phyloP scores from a whole-genome alignment of 2,797 vertebrate species.

The Esox lucius region DNA sequence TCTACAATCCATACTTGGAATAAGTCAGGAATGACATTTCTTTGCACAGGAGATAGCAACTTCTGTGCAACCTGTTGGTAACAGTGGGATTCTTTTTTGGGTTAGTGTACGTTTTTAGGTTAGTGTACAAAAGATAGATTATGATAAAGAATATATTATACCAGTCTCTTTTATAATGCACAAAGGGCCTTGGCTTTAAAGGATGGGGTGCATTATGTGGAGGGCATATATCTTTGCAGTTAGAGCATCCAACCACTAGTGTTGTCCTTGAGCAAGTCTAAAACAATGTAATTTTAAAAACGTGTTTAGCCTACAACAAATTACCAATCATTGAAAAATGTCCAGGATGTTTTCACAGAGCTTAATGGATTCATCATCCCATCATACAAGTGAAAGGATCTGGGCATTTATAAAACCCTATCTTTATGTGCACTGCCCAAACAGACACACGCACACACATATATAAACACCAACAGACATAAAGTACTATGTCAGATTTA shows the following conservation, averaged over 20 bases:
- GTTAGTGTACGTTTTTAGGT: background rate
- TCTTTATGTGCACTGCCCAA: background rate
- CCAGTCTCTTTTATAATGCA: too few species aligned
- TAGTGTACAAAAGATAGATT: background rate
- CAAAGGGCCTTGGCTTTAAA: too few species aligned
- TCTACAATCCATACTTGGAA: background rate
- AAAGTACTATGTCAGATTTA: background rate
- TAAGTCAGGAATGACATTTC: background rate
- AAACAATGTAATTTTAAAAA: background rate
- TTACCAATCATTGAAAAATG: background rate
- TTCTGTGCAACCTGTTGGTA: slow-evolving; percentile 6
- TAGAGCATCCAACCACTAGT: too few species aligned
- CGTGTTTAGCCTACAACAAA: background rate
- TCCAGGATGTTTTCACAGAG: slow-evolving; percentile 2
- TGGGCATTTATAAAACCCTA: background rate
- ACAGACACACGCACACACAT: slow-evolving; percentile 2
- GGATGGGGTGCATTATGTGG: too few species aligned
- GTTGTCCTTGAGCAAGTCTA: too few species aligned
- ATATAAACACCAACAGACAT: slow-evolving; percentile 1
- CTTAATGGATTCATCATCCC: too few species aligned
- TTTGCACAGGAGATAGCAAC: background rate
- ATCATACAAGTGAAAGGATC: background rate
- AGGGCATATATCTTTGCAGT: too few species aligned
- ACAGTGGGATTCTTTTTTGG: background rate
- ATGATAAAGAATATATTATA: too few species aligned